These are phyloP conservation scores for Coturnix japonica DNA, from an alignment of 2,113 vertebrate species.

Conservation along the genomic window DNA sequence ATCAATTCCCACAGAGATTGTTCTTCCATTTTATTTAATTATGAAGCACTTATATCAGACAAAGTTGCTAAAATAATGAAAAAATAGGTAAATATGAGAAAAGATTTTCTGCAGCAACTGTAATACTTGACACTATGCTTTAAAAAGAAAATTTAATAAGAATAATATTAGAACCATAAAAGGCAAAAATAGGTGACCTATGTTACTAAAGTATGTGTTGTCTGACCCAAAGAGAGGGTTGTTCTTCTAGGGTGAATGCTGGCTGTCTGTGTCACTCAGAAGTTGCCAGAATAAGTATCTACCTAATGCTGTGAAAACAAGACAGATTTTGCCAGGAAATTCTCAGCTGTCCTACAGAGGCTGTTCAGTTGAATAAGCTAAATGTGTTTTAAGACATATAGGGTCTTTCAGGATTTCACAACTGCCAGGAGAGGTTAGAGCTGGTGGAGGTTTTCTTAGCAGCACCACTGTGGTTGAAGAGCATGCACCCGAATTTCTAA, in stretches of 20 bases:
- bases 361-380: not conserved
- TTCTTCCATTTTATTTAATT: not conserved
- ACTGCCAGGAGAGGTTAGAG: not conserved
- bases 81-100: not conserved
- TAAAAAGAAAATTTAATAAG: not conserved
- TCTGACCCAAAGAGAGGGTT: not conserved
- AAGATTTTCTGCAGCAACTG: not conserved
- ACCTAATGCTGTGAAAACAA: not conserved
- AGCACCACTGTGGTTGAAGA: not conserved
- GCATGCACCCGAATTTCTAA: rapidly evolving
- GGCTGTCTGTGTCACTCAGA: not conserved
- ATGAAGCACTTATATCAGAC: not conserved
- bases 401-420: not conserved
- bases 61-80: not conserved
- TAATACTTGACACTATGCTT: not conserved
- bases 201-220: not conserved
- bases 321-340: not conserved
- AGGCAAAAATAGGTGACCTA: not conserved
- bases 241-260: not conserved
- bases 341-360: not conserved
- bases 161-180: not conserved
- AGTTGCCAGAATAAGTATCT: not conserved
- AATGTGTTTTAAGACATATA: not conserved
- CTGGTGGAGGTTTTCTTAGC: not conserved
- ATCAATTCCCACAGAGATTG: not conserved